Conservation (phyloP, 2,113 vertebrate species). For the Genyomyrus donnyi region DNA sequence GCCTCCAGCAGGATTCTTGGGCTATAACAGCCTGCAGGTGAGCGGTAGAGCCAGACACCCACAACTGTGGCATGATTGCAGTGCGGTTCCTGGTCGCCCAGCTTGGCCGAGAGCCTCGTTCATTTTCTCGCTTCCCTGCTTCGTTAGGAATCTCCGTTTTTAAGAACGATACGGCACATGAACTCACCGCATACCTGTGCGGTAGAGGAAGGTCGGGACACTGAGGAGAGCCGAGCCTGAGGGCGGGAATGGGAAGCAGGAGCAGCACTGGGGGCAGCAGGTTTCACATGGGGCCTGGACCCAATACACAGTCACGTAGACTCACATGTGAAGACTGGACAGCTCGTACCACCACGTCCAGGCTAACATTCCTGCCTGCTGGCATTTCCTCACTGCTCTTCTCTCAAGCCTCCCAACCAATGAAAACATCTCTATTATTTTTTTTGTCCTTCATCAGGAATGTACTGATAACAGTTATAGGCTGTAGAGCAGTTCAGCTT, state of each 20-base stretch:
- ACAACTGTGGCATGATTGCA: slow-evolving; percentile 62
- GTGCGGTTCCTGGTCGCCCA: slow-evolving; percentile 25
- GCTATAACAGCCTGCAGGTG: slow-evolving; percentile 45
- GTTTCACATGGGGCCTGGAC: neutral
- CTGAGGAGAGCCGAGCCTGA: neutral
- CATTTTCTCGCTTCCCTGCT: neutral
- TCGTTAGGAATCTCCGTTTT: neutral
- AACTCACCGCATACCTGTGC: neutral
- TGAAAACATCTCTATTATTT: neutral
- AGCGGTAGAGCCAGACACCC: slow-evolving; percentile 31
- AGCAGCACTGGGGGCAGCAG: neutral
- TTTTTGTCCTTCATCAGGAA: neutral
- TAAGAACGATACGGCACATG: neutral
- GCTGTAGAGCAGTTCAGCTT: neutral
- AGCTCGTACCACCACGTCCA: neutral
- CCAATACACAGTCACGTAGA: neutral
- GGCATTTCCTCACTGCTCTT: neutral
- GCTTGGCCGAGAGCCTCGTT: neutral
- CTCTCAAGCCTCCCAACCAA: neutral
- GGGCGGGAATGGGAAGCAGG: neutral
- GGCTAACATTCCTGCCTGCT: neutral
- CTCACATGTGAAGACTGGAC: neutral
- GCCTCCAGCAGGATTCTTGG: slow-evolving; percentile 38
- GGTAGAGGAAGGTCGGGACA: neutral
- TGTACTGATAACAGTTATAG: neutral